Base-by-base conservation (phyloP, 2,797 vertebrate genomes). In the Ambastaia sidthimunki region DNA sequence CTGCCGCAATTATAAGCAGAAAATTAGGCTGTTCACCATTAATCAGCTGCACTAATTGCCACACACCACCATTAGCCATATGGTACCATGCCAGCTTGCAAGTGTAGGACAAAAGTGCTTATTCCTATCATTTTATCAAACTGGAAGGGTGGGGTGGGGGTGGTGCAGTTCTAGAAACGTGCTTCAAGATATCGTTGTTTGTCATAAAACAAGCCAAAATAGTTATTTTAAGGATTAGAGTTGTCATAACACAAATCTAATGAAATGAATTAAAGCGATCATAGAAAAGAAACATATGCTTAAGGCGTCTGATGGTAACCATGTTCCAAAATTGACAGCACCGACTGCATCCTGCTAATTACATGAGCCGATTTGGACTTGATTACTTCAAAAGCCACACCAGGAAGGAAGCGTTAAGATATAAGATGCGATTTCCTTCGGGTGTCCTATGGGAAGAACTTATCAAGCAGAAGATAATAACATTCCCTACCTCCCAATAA, bases 21-120 rank as follows among this genome's bases (percentile, higher is more conserved):
- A 96, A 95, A 96, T 95, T 91, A 95, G 94, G 94, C 94, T 95
- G 94, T 95, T 96, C 93, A 92, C 95, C 96, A 98, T 98, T 98
- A 98, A 99, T 99, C 96, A 98, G 95, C 91, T 93, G 90, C 90
- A 93, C 94, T 97, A 96, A 97, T 97, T 97, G 95, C 96, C 95
- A 92, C 94, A 92, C 91, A 93, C 92, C 93, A 95, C 95, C 96
- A 97, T 97, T 97, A 96, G 95, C 96, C 97, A 98, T 98, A 98
- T 98, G 97, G 95, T 98, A 92, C 95, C 91, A 94, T 94, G 96
- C 94, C 96, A 96, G 94, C 94, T 95, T 95, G 95, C 94, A 90
- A 92, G 90, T 92, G 90, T 87, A 90, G 93, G 93, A 94, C 93
- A 93, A 94, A 95, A 94, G 91, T 94, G 93, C 93, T 94, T 93